Evolutionary conservation across 2,113 vertebrate species (phyloP).

Genomic region (Silurus asotus): DNA sequence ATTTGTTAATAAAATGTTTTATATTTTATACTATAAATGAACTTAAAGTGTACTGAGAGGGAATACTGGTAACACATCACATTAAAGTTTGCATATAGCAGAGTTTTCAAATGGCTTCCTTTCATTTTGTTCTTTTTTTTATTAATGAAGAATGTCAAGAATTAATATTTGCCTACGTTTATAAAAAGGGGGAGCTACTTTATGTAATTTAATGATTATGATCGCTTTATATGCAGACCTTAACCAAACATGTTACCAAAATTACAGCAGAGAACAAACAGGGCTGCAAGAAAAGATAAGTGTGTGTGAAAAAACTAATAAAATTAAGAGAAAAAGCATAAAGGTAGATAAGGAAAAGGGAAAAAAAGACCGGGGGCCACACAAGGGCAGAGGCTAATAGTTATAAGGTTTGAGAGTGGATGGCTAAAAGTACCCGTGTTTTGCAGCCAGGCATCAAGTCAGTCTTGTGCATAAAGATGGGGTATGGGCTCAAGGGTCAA

Average conservation of each 20-base stretch:
- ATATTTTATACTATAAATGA: neutral
- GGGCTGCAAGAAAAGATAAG: conserved; percentile 9
- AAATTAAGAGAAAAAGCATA: conserved; percentile 43
- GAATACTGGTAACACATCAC: conserved; percentile 46
- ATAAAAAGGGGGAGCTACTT: conserved; percentile 15
- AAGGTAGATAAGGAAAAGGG: conserved; percentile 31
- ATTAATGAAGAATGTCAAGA: neutral
- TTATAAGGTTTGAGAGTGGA: conserved; percentile 54
- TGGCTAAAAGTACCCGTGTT: conserved; percentile 84
- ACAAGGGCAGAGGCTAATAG: conserved; percentile 50
- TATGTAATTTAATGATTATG: conserved; percentile 5
- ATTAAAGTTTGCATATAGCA: conserved; percentile 46
- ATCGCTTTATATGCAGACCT: conserved; percentile 34
- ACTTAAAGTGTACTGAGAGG: neutral
- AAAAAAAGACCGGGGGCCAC: neutral
- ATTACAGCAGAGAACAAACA: neutral
- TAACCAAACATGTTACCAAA: conserved; percentile 47
- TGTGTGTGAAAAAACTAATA: neutral
- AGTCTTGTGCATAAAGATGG: conserved; percentile 79
- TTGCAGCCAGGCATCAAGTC: conserved; percentile 60
- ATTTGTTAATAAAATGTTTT: neutral
- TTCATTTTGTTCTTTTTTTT: neutral
- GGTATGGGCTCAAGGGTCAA: conserved; percentile 41
- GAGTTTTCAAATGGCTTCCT: conserved; percentile 48
- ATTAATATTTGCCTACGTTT: conserved; percentile 24